phyloP scores from a whole-genome alignment of 2,888 invertebrate species.

The Drosophila diplacantha region DNA sequence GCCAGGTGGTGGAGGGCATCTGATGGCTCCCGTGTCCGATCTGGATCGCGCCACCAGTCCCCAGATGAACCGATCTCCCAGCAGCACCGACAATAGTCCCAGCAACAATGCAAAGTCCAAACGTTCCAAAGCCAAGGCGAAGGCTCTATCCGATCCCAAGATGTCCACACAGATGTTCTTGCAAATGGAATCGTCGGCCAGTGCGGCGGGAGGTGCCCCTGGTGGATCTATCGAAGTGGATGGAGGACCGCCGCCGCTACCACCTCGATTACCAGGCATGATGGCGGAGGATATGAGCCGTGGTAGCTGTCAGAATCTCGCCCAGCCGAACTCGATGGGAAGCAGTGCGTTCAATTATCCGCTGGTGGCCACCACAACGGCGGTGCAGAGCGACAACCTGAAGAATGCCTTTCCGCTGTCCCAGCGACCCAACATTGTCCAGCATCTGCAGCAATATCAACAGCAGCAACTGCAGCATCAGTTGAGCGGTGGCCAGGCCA shows the following conservation, averaged over 20 bases:
- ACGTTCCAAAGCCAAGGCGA: constrained; percentile 76
- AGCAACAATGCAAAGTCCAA: constrained; percentile 50
- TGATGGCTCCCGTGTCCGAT: constrained; percentile 75
- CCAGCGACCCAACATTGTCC: constrained; percentile 77
- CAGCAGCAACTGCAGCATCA: constrained; percentile 70
- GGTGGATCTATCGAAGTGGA: constrained; percentile 46
- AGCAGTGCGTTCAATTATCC: constrained; percentile 77
- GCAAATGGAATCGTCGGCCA: constrained; percentile 75
- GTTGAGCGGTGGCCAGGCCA: constrained; percentile 51
- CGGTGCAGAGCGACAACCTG: constrained; percentile 77
- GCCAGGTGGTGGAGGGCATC: constrained; percentile 34
- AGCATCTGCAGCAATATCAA: constrained; percentile 77
- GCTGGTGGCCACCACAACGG: constrained; percentile 77
- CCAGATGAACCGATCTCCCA: constrained; percentile 51
- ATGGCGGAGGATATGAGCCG: constrained; percentile 72
- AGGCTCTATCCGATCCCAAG: constrained; percentile 78
- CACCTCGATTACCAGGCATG: constrained; percentile 80
- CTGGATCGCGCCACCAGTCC: constrained; percentile 74
- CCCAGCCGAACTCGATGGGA: constrained; percentile 77
- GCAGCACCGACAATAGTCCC: constrained; percentile 33
- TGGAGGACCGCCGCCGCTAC: constrained; percentile 80
- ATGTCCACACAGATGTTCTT: constrained; percentile 78
- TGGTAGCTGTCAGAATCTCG: constrained; percentile 71
- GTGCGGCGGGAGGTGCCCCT: constrained; percentile 37
- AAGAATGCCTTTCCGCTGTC: constrained; percentile 77